phyloP scores from a whole-genome alignment of 2,888 invertebrate genomes.

The Dorcus hopei region DNA sequence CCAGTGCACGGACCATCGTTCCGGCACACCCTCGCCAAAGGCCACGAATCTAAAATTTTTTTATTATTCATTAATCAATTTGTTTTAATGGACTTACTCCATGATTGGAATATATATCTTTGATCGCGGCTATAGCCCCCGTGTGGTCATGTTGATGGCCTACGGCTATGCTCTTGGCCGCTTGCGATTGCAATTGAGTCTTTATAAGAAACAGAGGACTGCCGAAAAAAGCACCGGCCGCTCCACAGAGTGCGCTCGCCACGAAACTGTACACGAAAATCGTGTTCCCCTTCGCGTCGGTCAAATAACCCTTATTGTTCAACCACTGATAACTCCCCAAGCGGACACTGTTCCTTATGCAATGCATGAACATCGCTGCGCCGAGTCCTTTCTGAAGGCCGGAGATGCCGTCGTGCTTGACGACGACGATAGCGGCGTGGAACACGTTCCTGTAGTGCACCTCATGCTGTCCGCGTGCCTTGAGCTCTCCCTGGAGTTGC shows the following conservation, averaged over 20 bases:
- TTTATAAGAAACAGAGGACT: conserved; percentile 83
- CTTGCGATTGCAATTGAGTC: conserved; percentile 79
- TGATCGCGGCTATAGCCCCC: conserved; percentile 55
- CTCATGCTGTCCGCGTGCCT: conserved; percentile 60
- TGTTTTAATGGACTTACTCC: conserved; percentile 52
- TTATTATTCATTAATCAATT: too few relatives aligned
- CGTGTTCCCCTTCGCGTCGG: conserved; percentile 52
- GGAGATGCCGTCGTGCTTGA: conserved; percentile 72
- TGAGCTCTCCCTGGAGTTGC: conserved; percentile 67
- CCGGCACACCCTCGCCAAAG: conserved; percentile 76
- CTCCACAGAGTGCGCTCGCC: conserved; percentile 62
- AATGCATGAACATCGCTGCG: conserved; percentile 83
- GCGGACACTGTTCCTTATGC: conserved; percentile 77
- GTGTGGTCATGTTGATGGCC: conserved; percentile 77
- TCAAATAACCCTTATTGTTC: conserved; percentile 62
- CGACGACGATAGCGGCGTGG: conserved; percentile 78
- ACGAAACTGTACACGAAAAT: conserved; percentile 51
- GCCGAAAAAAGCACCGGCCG: conserved; percentile 65
- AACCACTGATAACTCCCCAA: conserved; percentile 73
- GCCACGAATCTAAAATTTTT: conserved; percentile 50
- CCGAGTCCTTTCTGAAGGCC: conserved; percentile 79
- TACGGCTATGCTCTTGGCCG: conserved; percentile 73
- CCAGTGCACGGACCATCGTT: conserved; percentile 66
- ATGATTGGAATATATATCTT: conserved; percentile 53
- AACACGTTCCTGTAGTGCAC: conserved; percentile 70